Percentiles rank a stretch among this genome's conserved stretches.
Conservation (phyloP, 2,888 invertebrate genomes). For the Hypomecis punctinalis region DNA sequence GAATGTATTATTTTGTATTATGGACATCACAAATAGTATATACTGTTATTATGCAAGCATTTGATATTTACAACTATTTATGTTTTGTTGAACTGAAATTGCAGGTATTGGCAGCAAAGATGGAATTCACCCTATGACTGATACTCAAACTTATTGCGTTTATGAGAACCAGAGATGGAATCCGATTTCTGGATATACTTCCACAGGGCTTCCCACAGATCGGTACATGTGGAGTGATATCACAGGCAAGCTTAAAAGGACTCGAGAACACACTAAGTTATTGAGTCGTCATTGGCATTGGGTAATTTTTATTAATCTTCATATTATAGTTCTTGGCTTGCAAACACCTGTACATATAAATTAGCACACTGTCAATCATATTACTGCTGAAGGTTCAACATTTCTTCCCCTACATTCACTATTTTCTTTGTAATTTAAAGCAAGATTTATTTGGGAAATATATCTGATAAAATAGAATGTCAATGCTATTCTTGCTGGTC, state of each 20-base stretch:
- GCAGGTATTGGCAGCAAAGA: slow-evolving; percentile 74
- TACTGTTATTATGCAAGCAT: not conserved
- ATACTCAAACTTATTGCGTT: slow-evolving; percentile 94
- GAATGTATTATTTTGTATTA: too few relatives aligned
- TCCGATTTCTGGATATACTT: slow-evolving; percentile 94
- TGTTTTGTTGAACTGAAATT: slow-evolving; percentile 6
- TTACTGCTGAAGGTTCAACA: too few relatives aligned
- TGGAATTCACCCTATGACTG: slow-evolving; percentile 89
- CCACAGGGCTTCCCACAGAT: slow-evolving; percentile 94
- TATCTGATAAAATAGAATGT: too few relatives aligned
- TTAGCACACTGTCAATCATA: too few relatives aligned
- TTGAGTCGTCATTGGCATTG: slow-evolving; percentile 96
- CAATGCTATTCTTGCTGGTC: too few relatives aligned
- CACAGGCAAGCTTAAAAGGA: slow-evolving; percentile 92
- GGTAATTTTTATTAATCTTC: slow-evolving; percentile 74
- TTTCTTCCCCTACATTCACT: too few relatives aligned
- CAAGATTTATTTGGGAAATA: too few relatives aligned
- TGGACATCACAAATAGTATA: not conserved
- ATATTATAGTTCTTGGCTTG: too few relatives aligned
- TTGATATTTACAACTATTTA: not conserved
- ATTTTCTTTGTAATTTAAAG: too few relatives aligned
- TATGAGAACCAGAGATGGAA: slow-evolving; percentile 98
- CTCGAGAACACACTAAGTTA: slow-evolving; percentile 93
- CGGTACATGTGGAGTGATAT: slow-evolving; percentile 96
- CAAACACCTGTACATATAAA: too few relatives aligned